Evolutionary conservation across 2,113 vertebrate genomes (phyloP).

Genomic region (Planiliza haematocheilus): DNA sequence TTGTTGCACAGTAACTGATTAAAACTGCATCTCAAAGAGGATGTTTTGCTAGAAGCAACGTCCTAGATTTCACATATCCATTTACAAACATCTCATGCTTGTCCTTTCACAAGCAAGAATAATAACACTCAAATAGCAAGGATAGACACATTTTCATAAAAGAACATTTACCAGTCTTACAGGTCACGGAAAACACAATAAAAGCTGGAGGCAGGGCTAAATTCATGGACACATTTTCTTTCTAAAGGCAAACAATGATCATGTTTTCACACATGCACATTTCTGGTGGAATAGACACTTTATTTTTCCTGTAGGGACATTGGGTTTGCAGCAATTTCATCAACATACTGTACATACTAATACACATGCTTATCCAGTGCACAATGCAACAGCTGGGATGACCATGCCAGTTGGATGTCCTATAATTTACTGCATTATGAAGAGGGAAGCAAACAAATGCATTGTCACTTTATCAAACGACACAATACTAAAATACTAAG

Average conservation of each 20-base stretch:
- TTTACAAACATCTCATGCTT: constrained; percentile 6
- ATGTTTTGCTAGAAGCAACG: constrained; percentile 2
- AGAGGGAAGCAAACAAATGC: too few relatives aligned
- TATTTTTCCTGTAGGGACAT: too few relatives aligned
- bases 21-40: constrained; percentile 14
- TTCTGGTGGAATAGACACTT: neutral
- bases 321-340: too few relatives aligned
- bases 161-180: neutral
- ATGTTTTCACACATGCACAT: neutral
- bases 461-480: too few relatives aligned
- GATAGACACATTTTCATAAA: neutral
- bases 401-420: too few relatives aligned
- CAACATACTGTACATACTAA: too few relatives aligned
- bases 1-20: constrained; percentile 21
- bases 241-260: neutral
- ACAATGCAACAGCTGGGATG: too few relatives aligned
- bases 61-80: neutral
- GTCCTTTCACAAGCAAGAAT: neutral
- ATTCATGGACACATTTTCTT: neutral
- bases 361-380: too few relatives aligned
- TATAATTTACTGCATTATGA: too few relatives aligned
- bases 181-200: neutral
- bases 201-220: constrained; percentile 5
- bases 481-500: too few relatives aligned
- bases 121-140: constrained; percentile 1